Evolutionary conservation across 2,797 vertebrate species (phyloP).

Genomic region (Gallirallus australis): DNA sequence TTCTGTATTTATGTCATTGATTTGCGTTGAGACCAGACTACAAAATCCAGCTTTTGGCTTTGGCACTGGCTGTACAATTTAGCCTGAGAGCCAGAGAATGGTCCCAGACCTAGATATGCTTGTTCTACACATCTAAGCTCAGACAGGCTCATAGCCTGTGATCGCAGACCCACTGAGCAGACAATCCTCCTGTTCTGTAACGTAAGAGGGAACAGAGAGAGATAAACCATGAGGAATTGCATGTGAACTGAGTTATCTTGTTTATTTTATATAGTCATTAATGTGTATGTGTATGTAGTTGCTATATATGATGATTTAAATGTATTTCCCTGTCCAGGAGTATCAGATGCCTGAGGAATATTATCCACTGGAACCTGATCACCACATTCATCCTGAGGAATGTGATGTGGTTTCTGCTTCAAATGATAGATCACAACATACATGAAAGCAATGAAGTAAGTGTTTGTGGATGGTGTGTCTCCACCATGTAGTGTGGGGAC

Average conservation of each 20-base stretch:
- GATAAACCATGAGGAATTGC: background rate
- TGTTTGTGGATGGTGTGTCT: background rate
- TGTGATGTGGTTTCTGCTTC: conserved; percentile 95
- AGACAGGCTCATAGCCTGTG: background rate
- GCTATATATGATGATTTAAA: background rate
- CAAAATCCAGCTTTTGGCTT: background rate
- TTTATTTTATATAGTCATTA: background rate
- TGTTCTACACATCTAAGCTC: background rate
- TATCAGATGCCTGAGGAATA: conserved; percentile 94
- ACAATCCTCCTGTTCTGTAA: background rate
- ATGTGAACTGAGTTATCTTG: background rate
- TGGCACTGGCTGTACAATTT: background rate
- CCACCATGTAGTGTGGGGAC: background rate
- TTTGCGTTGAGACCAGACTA: background rate
- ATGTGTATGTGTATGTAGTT: background rate
- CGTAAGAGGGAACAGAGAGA: background rate
- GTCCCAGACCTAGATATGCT: background rate
- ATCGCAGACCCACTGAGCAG: background rate
- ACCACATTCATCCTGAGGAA: conserved; percentile 97
- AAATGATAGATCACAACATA: conserved; percentile 94
- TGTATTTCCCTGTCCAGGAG: conserved; percentile 81
- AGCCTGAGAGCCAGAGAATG: background rate
- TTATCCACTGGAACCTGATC: conserved; percentile 98
- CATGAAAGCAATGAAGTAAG: conserved; percentile 95
- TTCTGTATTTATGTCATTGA: background rate